phyloP scores from a whole-genome alignment of 1,140 invertebrate species.

The Ridgeia piscesae region DNA sequence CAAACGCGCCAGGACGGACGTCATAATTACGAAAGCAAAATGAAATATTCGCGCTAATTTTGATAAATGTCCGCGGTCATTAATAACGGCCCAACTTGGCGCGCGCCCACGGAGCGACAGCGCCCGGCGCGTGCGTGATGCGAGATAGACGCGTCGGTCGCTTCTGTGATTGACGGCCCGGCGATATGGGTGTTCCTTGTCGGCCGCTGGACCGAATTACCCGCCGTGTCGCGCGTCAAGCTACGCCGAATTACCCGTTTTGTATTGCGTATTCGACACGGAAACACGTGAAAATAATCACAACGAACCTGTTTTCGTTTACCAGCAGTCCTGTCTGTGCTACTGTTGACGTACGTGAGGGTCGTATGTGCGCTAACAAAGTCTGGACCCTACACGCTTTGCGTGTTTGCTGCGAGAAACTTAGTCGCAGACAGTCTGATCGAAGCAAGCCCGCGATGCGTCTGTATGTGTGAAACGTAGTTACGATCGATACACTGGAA shows the following conservation, averaged over 20 bases:
- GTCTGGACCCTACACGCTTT: no score
- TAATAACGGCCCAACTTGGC: background rate
- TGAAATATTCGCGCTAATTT: background rate
- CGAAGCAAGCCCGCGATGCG: background rate
- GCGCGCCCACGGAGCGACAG: background rate
- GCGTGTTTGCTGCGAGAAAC: background rate
- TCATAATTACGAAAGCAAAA: slow-evolving; percentile 6
- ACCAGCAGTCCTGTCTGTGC: background rate
- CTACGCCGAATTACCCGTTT: background rate
- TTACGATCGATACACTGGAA: no score
- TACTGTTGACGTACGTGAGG: background rate
- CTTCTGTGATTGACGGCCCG: background rate
- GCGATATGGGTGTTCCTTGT: background rate
- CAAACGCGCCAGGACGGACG: background rate
- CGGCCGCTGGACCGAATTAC: background rate
- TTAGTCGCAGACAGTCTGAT: background rate
- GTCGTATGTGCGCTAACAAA: background rate
- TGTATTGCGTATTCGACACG: background rate
- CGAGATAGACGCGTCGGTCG: background rate
- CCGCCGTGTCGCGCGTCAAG: background rate
- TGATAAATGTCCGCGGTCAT: background rate
- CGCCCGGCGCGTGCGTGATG: slow-evolving; percentile 1
- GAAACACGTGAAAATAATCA: slow-evolving; percentile 6
- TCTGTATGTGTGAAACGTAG: no score
- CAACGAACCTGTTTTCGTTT: background rate